These are phyloP conservation scores for Microtus oregoni DNA, from an alignment of 2,113 vertebrate species.

Conservation along the genomic window DNA sequence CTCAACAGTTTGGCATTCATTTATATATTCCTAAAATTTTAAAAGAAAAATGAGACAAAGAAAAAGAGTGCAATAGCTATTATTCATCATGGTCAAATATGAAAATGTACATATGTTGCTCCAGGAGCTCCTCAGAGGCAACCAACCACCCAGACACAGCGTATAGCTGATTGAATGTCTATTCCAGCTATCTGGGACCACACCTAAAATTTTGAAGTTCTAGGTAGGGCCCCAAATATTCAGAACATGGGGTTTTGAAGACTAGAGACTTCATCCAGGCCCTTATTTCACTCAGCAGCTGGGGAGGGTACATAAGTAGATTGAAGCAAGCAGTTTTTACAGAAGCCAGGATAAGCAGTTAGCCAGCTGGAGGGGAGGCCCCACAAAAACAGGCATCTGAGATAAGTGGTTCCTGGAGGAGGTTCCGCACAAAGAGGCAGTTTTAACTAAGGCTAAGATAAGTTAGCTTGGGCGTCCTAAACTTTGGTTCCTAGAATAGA, in stretches of 20 bases:
- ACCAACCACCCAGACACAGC: neutral
- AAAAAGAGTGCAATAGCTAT: neutral
- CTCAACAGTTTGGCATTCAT: neutral
- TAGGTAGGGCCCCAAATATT: neutral
- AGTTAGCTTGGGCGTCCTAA: neutral
- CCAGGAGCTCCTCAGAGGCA: neutral
- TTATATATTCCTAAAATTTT: neutral
- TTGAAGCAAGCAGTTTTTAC: neutral
- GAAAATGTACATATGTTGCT: neutral
- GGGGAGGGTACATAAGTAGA: neutral
- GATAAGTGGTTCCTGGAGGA: neutral
- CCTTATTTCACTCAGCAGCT: neutral
- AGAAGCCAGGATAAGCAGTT: neutral
- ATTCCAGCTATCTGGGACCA: neutral
- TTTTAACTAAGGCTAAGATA: neutral
- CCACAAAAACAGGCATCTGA: neutral
- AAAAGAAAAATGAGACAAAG: constrained; percentile 30
- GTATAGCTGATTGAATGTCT: neutral
- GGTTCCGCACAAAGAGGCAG: neutral
- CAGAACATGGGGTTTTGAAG: neutral
- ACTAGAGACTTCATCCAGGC: neutral
- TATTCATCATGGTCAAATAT: neutral
- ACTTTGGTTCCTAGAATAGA: neutral
- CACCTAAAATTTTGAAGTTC: neutral
- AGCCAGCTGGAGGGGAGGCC: neutral